Evolutionary conservation across 2,888 invertebrate species (phyloP).

Genomic region (Holacanthella duospinosa): DNA sequence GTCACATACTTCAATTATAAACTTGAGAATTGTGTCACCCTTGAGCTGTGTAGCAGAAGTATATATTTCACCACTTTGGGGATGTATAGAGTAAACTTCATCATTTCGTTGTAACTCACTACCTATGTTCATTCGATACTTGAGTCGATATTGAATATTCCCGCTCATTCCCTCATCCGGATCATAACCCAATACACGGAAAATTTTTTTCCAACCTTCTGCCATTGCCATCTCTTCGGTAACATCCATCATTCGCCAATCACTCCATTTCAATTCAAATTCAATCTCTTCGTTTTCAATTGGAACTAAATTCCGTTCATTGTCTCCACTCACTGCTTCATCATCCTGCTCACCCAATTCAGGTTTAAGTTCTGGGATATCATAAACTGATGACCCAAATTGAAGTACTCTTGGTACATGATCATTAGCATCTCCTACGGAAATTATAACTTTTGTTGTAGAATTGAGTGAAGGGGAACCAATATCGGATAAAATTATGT

Average conservation of each 20-base stretch:
- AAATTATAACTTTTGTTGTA: conserved; percentile 67
- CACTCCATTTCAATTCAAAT: conserved; percentile 35
- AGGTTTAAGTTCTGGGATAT: conserved; percentile 33
- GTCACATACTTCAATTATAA: conserved; percentile 33
- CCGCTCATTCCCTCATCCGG: conserved; percentile 72
- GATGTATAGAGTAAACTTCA: conserved; percentile 71
- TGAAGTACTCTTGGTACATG: conserved; percentile 29
- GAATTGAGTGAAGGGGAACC: conserved; percentile 61
- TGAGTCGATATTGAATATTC: conserved; percentile 60
- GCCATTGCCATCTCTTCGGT: conserved; percentile 17
- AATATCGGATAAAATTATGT: conserved; percentile 62
- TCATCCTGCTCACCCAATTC: conserved; percentile 22
- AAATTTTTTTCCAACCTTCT: conserved; percentile 35
- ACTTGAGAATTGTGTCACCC: conserved; percentile 40
- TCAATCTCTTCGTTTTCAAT: conserved; percentile 34
- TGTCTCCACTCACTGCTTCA: neutral
- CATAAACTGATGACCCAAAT: conserved; percentile 26
- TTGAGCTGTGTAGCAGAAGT: conserved; percentile 42
- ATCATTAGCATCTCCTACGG: conserved; percentile 42
- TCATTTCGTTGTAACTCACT: conserved; percentile 22
- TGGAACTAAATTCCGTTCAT: conserved; percentile 25
- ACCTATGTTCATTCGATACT: conserved; percentile 29
- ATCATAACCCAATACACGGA: conserved; percentile 70
- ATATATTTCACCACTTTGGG: conserved; percentile 68
- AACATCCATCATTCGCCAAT: conserved; percentile 31